Evolutionary conservation across 2,113 vertebrate genomes (phyloP).

Genomic region (Tringa solitaria): DNA sequence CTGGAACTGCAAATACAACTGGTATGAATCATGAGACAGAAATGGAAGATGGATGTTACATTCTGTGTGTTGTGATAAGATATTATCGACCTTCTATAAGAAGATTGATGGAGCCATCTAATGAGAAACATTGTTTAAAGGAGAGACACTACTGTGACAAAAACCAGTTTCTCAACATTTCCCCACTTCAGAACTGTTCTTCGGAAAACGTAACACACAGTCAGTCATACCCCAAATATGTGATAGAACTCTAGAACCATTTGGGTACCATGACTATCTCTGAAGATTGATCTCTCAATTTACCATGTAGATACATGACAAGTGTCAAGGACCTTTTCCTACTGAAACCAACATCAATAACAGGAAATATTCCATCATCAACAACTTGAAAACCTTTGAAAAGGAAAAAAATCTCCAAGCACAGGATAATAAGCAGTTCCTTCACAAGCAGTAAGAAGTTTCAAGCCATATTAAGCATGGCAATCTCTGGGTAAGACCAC

Average conservation of each 20-base stretch:
- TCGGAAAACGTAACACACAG: neutral
- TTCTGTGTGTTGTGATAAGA: neutral
- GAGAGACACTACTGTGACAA: neutral
- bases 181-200: neutral
- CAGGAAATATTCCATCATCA: neutral
- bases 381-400: neutral
- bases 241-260: neutral
- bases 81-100: neutral
- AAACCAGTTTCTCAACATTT: neutral
- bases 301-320: neutral
- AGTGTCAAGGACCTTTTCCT: neutral
- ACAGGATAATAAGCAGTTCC: neutral
- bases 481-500: neutral
- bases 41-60: neutral
- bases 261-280: neutral
- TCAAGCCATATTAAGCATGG: neutral
- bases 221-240: neutral
- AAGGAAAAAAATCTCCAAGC: neutral
- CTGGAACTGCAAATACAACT: neutral
- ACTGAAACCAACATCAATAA: neutral
- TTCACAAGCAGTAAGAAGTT: neutral
- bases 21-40: constrained; percentile 17
- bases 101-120: neutral
- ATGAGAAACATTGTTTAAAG: neutral
- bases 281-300: neutral